Conservation (phyloP, 2,113 vertebrate species). For the Antechinus stuartii region DNA sequence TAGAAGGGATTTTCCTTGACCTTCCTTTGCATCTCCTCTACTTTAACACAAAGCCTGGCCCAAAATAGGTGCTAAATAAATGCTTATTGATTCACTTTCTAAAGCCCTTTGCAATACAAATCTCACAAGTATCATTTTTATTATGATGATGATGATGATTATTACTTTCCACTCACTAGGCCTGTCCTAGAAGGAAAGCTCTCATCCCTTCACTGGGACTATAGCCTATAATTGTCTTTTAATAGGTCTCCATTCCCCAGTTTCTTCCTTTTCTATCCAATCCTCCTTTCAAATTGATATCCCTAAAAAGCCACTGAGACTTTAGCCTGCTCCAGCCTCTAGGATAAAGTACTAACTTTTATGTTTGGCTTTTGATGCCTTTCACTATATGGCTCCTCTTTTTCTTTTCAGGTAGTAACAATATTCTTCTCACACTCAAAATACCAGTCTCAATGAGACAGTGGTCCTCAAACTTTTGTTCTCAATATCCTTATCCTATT, state of each 20-base stretch:
- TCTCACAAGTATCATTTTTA: not conserved
- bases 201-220: not conserved
- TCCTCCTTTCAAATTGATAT: not conserved
- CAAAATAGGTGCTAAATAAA: not conserved
- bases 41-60: no score
- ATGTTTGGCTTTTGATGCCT: not conserved
- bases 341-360: not conserved
- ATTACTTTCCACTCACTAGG: not conserved
- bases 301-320: not conserved
- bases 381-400: not conserved
- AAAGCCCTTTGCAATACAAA: not conserved
- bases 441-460: not conserved
- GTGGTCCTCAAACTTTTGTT: no score
- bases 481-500: no score
- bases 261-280: not conserved
- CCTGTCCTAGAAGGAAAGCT: not conserved
- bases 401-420: not conserved
- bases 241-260: not conserved
- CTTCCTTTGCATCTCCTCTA: no score
- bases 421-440: not conserved
- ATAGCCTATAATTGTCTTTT: not conserved
- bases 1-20: no score
- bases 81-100: not conserved
- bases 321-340: not conserved
- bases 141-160: not conserved